phyloP scores from a whole-genome alignment of 1,140 invertebrate species.

The Vanessa atalanta region DNA sequence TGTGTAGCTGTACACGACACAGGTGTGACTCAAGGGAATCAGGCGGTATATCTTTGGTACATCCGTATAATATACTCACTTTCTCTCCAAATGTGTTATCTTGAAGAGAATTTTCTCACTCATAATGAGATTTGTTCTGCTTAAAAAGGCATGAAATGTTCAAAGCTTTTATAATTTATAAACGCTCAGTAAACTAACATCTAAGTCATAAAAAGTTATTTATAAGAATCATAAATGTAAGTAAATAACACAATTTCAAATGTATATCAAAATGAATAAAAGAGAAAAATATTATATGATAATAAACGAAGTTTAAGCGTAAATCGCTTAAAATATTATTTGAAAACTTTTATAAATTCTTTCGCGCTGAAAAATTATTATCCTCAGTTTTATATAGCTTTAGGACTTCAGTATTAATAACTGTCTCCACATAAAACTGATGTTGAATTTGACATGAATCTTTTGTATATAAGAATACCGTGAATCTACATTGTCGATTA shows the following conservation, averaged over 20 bases:
- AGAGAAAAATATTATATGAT: neutral
- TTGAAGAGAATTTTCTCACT: slow-evolving; percentile 31
- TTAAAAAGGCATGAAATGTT: neutral
- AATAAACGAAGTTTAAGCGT: neutral
- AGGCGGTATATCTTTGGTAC: slow-evolving; percentile 18
- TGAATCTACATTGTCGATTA: neutral
- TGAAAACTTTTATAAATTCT: slow-evolving; percentile 6
- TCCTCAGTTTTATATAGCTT: slow-evolving; percentile 2
- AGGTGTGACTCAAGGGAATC: slow-evolving; percentile 38
- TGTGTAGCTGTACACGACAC: slow-evolving; percentile 16
- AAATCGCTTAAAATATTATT: slow-evolving; percentile 6
- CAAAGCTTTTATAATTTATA: neutral
- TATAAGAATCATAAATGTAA: neutral
- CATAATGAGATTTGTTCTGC: slow-evolving; percentile 25
- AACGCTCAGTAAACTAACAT: neutral
- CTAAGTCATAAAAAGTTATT: neutral
- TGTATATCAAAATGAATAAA: neutral
- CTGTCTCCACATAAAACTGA: neutral
- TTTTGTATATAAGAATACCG: neutral
- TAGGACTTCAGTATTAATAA: neutral
- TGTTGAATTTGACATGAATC: slow-evolving; percentile 1
- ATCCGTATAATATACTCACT: slow-evolving; percentile 36
- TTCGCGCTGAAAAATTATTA: neutral
- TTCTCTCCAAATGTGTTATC: slow-evolving; percentile 27
- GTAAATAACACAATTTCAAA: neutral